A percentile compares a stretch with the other conserved stretches of the same genome.
Conservation (phyloP, 2,113 vertebrate species). For the Brevimyrus niger region DNA sequence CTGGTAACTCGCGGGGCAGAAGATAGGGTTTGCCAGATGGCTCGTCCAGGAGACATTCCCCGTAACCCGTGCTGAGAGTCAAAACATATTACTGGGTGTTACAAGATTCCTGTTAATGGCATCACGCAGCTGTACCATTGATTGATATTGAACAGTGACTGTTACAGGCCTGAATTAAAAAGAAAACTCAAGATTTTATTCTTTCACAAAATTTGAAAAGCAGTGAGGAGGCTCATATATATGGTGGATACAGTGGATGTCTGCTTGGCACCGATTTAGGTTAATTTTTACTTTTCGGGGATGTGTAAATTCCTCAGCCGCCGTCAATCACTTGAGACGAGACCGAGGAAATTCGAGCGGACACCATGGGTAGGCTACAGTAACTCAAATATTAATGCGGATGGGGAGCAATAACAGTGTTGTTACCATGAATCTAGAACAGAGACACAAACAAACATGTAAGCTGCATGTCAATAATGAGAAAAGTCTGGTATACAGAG, state of each 20-base stretch:
- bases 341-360: background rate
- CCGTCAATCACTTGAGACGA: background rate
- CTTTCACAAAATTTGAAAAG: background rate
- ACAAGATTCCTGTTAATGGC: background rate
- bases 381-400: background rate
- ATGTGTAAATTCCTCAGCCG: background rate
- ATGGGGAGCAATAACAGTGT: constrained; percentile 12
- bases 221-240: background rate
- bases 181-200: background rate
- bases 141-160: background rate
- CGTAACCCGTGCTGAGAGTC: constrained; percentile 78
- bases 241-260: background rate
- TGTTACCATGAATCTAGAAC: constrained; percentile 32
- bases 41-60: constrained; percentile 90
- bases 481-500: background rate
- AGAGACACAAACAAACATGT: constrained; percentile 22
- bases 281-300: background rate
- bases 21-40: constrained; percentile 72
- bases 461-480: constrained; percentile 2
- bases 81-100: constrained; percentile 14
- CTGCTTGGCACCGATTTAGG: background rate
- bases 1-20: constrained; percentile 77
- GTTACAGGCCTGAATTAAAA: background rate
- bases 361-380: constrained; percentile 41
- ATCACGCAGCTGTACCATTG: background rate